phyloP scores from a whole-genome alignment of 2,888 invertebrate genomes.

The Scrobipalpa atriplicella region DNA sequence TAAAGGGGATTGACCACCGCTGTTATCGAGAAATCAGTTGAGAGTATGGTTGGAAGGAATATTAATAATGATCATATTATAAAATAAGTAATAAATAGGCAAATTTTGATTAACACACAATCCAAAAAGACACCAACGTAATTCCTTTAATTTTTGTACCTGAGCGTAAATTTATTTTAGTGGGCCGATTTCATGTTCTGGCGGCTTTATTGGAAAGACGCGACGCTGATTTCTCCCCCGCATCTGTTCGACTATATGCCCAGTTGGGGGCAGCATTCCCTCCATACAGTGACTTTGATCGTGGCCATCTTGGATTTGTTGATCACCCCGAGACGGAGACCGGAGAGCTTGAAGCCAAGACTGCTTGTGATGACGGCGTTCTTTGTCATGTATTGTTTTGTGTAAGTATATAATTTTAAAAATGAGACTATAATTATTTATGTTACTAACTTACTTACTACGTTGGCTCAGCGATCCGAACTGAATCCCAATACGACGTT shows the following conservation, averaged over 20 bases:
- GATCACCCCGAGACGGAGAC: slow-evolving; percentile 50
- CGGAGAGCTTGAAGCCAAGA: slow-evolving; percentile 41
- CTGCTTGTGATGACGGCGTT: slow-evolving; percentile 41
- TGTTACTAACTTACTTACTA: no score
- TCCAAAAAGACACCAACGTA: no score
- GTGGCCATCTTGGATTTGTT: slow-evolving; percentile 48
- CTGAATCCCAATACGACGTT: no score
- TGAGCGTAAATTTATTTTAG: slow-evolving; percentile 42
- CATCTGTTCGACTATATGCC: slow-evolving; percentile 49
- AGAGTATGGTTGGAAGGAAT: no score
- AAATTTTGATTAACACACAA: no score
- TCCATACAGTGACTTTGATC: slow-evolving; percentile 51
- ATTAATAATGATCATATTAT: no score
- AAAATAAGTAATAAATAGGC: no score
- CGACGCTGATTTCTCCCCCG: slow-evolving; percentile 44
- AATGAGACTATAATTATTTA: no score
- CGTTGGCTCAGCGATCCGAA: no score
- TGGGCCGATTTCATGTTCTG: slow-evolving; percentile 51
- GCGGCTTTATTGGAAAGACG: slow-evolving; percentile 44
- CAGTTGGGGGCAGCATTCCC: slow-evolving; percentile 53
- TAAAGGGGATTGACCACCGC: no score
- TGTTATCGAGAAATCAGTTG: no score
- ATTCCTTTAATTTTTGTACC: background rate
- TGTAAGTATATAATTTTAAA: no score
- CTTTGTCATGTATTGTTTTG: slow-evolving; percentile 38